Percentiles rank a stretch among this genome's conserved stretches.
These are phyloP conservation scores for Drosophila tsacasi DNA, from an alignment of 1,140 invertebrate genomes.

Conservation along the genomic window DNA sequence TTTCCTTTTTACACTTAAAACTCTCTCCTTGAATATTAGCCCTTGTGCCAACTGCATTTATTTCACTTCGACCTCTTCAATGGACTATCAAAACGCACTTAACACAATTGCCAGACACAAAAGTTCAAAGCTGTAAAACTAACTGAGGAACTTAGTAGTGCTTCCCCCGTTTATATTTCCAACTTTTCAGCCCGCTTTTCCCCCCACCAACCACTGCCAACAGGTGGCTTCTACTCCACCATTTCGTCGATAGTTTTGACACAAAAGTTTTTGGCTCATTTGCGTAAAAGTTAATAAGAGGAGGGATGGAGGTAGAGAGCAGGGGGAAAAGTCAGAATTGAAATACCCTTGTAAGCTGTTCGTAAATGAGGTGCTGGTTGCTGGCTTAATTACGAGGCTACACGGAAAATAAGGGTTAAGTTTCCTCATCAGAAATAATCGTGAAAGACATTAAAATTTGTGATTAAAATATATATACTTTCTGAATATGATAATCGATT, in stretches of 20 bases:
- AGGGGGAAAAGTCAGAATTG: constrained; percentile 4
- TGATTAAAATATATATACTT: background rate
- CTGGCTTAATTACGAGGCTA: constrained; percentile 9
- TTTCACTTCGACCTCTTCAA: constrained; percentile 48
- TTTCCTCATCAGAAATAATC: background rate
- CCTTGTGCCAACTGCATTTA: constrained; percentile 20
- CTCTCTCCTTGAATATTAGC: constrained; percentile 10
- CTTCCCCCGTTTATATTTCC: constrained; percentile 8
- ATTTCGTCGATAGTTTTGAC: constrained; percentile 67
- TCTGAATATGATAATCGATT: background rate
- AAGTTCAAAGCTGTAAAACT: constrained; percentile 79
- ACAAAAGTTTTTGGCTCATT: constrained; percentile 74
- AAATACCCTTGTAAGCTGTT: constrained; percentile 9
- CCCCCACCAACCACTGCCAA: constrained; percentile 24
- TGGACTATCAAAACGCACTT: constrained; percentile 78
- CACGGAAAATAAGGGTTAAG: background rate
- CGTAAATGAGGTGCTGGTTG: constrained; percentile 6
- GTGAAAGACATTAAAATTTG: background rate
- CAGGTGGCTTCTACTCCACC: constrained; percentile 55
- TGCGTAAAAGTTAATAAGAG: constrained; percentile 64
- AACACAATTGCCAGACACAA: constrained; percentile 76
- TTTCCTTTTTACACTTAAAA: background rate
- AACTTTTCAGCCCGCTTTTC: background rate
- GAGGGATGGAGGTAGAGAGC: background rate
- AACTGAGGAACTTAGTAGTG: constrained; percentile 53